Base-by-base conservation (phyloP, 23 tunicate species). In the Trididemnum miniatum region DNA sequence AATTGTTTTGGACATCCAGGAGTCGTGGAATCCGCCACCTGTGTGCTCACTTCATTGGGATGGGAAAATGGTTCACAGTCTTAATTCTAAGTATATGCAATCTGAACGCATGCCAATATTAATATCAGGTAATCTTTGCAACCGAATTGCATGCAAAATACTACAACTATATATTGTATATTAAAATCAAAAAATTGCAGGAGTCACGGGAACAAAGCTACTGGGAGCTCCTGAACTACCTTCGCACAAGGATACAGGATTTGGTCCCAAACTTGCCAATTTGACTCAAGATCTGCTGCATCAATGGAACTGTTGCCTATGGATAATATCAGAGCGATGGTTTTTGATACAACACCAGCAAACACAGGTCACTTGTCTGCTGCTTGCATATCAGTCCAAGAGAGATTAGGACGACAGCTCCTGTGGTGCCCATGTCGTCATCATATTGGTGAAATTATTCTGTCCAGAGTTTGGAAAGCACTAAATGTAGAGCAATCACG, bases 401-500 rank as follows among this genome's bases (percentile, higher is more conserved):
- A 26, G 30, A 26, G 30, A 15, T 26, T 62, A 22, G 69, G 30
- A 23, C 5, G 30, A 24, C 69, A 23, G 27, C 69, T 62, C 30
- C 30, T 62, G 4, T 62, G 69, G 69, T 9, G 27, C 22, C 5
- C 69, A 62, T 62, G 69, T 5, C 69, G 69, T 62, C 69, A 62
- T 62, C 69, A 62, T 24, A 62, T 62, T 22, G 69, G 69, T 4
- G 69, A 62, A 22, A 26, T 62, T 22, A 26, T 62, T 4, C 30
- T 62, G 25, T 22, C 69, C 20, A 23, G 30, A 22, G 69, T 62
- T 23, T 62, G 69, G 69, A 26, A 62, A 23, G 69, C 29, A 22
- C 22, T 62, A 62, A 15, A 62, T 22, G 22, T 62, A 9, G 69
- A 62, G 30, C 29, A 22, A 22, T 62, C 69, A 20, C 27, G 22